phyloP scores from a whole-genome alignment of 2,888 invertebrate genomes.

The Vesta saturnalis region DNA sequence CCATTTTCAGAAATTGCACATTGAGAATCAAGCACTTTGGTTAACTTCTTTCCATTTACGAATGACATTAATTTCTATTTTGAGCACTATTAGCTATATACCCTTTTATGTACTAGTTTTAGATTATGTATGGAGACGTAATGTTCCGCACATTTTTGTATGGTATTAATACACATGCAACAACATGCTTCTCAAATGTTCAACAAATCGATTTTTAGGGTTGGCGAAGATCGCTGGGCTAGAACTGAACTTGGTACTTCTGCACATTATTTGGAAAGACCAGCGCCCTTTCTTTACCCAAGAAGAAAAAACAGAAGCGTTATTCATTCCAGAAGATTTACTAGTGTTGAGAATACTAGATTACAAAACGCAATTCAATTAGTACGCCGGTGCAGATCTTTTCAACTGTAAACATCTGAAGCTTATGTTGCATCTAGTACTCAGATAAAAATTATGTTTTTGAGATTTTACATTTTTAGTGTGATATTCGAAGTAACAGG shows the following conservation, averaged over 20 bases:
- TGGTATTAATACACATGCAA: conserved; percentile 46
- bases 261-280: conserved; percentile 68
- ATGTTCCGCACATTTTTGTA: conserved; percentile 55
- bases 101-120: conserved; percentile 48
- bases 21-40: background rate
- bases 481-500: too few relatives aligned
- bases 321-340: conserved; percentile 54
- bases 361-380: conserved; percentile 6
- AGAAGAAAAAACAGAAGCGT: conserved; percentile 47
- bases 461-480: too few relatives aligned
- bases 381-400: conserved; percentile 41
- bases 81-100: conserved; percentile 35
- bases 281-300: conserved; percentile 51
- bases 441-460: too few relatives aligned
- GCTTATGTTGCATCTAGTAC: too few relatives aligned
- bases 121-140: conserved; percentile 45
- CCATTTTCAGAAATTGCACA: background rate
- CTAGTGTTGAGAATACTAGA: conserved; percentile 52
- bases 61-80: background rate
- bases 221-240: conserved; percentile 68
- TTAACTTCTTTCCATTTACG: background rate
- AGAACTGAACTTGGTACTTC: conserved; percentile 70
- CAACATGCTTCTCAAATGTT: background rate
- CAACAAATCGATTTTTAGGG: conserved; percentile 59
- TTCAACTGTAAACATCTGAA: too few relatives aligned